Conservation (phyloP, 1,140 invertebrate species). For the Cydia pomonella region DNA sequence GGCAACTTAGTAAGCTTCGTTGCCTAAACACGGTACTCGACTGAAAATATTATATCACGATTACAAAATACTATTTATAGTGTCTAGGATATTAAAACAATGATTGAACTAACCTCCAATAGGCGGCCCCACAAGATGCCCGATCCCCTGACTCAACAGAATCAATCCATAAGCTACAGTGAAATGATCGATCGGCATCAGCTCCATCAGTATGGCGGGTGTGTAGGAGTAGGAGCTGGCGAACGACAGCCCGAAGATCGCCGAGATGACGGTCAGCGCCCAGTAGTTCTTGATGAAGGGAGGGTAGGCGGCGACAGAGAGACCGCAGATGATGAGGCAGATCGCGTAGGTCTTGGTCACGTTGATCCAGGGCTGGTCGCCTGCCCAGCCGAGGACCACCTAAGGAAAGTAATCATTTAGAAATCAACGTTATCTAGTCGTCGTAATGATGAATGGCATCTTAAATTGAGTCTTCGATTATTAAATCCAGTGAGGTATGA, state of each 20-base stretch:
- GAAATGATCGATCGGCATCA: constrained; percentile 83
- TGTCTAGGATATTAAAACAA: not conserved
- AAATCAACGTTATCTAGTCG: not conserved
- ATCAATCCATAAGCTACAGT: constrained; percentile 94
- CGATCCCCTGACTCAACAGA: constrained; percentile 90
- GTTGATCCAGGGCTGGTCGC: constrained; percentile 93
- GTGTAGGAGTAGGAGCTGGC: constrained; percentile 93
- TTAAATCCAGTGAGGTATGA: no score
- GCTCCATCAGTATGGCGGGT: constrained; percentile 89
- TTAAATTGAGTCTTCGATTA: no score
- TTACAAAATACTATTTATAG: no score
- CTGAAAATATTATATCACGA: no score
- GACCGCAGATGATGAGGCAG: constrained; percentile 88
- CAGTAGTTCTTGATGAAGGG: constrained; percentile 82
- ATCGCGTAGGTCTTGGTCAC: constrained; percentile 89
- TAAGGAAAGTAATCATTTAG: constrained; percentile 57
- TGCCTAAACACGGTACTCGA: no score
- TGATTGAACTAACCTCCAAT: constrained; percentile 81
- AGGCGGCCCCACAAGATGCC: constrained; percentile 82
- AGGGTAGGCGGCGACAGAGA: constrained; percentile 86
- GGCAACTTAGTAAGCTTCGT: no score
- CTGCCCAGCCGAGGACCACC: constrained; percentile 92
- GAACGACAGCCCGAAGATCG: constrained; percentile 90
- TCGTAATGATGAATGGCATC: no score
- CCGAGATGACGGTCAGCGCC: constrained; percentile 80